Evolutionary conservation across 2,113 vertebrate species (phyloP).

Genomic region (Sinosuthora webbiana): DNA sequence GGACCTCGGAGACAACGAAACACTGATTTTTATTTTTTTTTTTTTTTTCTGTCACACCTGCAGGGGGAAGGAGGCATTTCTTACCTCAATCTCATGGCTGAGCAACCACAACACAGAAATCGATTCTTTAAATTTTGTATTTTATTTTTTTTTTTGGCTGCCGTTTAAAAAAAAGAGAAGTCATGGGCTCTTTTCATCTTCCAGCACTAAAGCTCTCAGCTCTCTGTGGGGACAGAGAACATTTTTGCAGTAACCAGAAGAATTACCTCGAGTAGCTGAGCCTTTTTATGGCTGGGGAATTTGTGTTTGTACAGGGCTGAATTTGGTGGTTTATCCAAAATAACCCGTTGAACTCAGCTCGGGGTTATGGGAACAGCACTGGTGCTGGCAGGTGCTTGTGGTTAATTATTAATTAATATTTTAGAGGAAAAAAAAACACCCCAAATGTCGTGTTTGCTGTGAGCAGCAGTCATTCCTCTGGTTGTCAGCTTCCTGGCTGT

Average conservation of each 20-base stretch:
- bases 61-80: background rate
- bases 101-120: background rate
- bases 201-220: background rate
- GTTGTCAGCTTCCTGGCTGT: background rate
- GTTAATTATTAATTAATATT: background rate
- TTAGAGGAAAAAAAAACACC: background rate
- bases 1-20: background rate
- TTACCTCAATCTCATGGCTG: background rate
- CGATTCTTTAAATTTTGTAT: background rate
- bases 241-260: background rate
- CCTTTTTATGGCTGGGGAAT: background rate
- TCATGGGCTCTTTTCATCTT: background rate
- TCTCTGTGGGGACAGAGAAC: background rate
- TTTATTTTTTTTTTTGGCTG: background rate
- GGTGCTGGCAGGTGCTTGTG: background rate
- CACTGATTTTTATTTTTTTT: background rate
- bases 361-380: background rate
- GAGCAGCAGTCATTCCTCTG: background rate
- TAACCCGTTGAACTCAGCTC: background rate
- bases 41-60: background rate
- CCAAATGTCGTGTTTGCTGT: background rate
- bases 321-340: background rate
- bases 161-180: background rate
- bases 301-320: background rate
- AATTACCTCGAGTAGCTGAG: rapidly evolving